Evolutionary conservation across 2,888 invertebrate genomes (phyloP), one percentile per base, ranked within the genome.

Genomic region (Hirtodrosophila duncani): DNA sequence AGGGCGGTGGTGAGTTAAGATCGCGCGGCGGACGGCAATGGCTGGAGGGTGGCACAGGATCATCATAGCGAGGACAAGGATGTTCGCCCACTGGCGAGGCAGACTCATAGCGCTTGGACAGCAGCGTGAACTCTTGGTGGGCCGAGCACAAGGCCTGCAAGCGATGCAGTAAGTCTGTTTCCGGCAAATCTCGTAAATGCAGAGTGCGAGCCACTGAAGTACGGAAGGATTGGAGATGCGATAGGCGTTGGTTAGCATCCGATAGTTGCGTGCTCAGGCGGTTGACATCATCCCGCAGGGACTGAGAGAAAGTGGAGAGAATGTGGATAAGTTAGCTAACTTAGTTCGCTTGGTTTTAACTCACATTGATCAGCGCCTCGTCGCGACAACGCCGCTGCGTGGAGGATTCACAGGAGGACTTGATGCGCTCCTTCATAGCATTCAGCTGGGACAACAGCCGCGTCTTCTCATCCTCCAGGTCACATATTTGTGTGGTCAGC

Each of bases 121-220:
- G 91, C 71, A 94, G 86, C 0, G 95, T 94, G 84, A 95, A 95
- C 87, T 95, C 95, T 75, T 94, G 93, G 85, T 95, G 94, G 0
- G 95, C 95, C 66, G 94, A 93, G 38, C 94, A 93, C 66, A 95
- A 88, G 84, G 94, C 94, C 85, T 95, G 94, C 16, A 95, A 88
- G 0, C 94, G 90, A 21, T 92, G 91, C 49, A 93, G 89, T 78
- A 93, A 89, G 87, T 93, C 93, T 75, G 92, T 92, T 88, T 94
- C 93, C 0, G 93, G 91, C 13, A 92, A 90, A 44, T 92, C 91
- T 3, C 91, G 89, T 63, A 93, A 89, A n/a, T 92, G 92, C 5
- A 93, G 86, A n/a, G 93, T 88, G 64, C 92, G 92, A 8, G 91
- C 91, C 18, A 93, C 91, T 2, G 93, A 92, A 46, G 91, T 90